phyloP scores from a whole-genome alignment of 37 sponge, comb jelly and placozoan genomes.

The Bolinopsis microptera region DNA sequence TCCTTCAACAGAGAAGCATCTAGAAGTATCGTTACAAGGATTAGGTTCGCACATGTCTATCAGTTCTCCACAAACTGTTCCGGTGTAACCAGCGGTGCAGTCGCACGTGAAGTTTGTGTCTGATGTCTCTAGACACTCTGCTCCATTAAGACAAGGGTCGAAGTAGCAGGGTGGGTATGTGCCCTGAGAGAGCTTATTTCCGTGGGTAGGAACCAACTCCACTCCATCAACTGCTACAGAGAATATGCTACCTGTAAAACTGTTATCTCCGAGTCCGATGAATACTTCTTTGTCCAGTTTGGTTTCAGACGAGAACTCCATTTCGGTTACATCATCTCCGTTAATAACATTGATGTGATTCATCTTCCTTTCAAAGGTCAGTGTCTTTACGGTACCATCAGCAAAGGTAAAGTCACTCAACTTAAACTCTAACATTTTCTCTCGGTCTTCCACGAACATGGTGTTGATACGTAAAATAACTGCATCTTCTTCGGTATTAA shows the following conservation, averaged over 20 bases:
- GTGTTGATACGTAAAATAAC: not conserved
- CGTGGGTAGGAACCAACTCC: not conserved
- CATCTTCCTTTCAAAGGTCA: not conserved
- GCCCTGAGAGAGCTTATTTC: not conserved
- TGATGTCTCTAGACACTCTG: conserved; percentile 35
- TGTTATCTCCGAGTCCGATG: not conserved
- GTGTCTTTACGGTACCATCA: not conserved
- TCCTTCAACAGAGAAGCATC: conserved; percentile 34
- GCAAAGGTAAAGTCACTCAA: not conserved
- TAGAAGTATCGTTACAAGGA: conserved; percentile 63
- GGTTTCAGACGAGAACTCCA: not conserved
- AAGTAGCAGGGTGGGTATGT: conserved; percentile 44
- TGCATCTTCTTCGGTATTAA: not conserved
- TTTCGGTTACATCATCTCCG: not conserved
- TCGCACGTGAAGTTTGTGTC: not conserved
- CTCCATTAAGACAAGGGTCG: conserved; percentile 40
- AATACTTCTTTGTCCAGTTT: not conserved
- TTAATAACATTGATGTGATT: not conserved
- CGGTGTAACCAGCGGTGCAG: conserved; percentile 20
- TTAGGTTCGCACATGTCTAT: conserved; percentile 22
- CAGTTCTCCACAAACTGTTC: not conserved
- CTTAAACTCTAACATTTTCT: not conserved
- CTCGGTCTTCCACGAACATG: not conserved
- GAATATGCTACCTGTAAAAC: not conserved
- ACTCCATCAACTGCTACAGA: not conserved